Evolutionary conservation across 1,140 invertebrate genomes (phyloP).

Genomic region (Drosophila truncata): DNA sequence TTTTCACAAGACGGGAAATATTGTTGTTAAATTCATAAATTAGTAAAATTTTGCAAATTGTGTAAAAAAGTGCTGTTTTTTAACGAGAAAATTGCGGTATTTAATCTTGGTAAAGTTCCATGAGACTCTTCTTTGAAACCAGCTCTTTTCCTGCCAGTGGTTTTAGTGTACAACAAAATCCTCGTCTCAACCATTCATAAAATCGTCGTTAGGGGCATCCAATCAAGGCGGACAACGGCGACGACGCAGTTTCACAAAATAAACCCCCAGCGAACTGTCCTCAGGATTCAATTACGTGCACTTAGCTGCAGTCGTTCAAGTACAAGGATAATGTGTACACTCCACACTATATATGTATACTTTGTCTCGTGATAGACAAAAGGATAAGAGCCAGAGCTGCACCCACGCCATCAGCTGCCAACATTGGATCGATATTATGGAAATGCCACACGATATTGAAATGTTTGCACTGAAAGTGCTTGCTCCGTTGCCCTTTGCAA

Average conservation of each 20-base stretch:
- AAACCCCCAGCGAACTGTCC: slow-evolving; percentile 41
- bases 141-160: neutral
- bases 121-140: neutral
- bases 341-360: slow-evolving; percentile 7
- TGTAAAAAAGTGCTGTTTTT: too few species aligned
- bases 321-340: slow-evolving; percentile 74
- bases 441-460: slow-evolving; percentile 81
- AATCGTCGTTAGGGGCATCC: slow-evolving; percentile 43
- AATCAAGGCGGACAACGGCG: slow-evolving; percentile 37
- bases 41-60: too few species aligned
- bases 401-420: slow-evolving; percentile 35
- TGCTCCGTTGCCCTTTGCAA: slow-evolving; percentile 66
- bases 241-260: slow-evolving; percentile 40
- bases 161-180: slow-evolving; percentile 17
- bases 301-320: slow-evolving; percentile 76
- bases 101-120: neutral
- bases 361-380: slow-evolving; percentile 26
- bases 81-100: too few species aligned
- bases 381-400: slow-evolving; percentile 33
- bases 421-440: slow-evolving; percentile 72
- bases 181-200: slow-evolving; percentile 41
- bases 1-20: too few species aligned
- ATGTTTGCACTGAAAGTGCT: slow-evolving; percentile 43
- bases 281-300: slow-evolving; percentile 75
- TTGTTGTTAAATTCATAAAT: too few species aligned